A percentile compares a stretch with the other conserved stretches of the same genome.
Conservation (phyloP, 1,140 invertebrate genomes). For the Cydia pomonella region DNA sequence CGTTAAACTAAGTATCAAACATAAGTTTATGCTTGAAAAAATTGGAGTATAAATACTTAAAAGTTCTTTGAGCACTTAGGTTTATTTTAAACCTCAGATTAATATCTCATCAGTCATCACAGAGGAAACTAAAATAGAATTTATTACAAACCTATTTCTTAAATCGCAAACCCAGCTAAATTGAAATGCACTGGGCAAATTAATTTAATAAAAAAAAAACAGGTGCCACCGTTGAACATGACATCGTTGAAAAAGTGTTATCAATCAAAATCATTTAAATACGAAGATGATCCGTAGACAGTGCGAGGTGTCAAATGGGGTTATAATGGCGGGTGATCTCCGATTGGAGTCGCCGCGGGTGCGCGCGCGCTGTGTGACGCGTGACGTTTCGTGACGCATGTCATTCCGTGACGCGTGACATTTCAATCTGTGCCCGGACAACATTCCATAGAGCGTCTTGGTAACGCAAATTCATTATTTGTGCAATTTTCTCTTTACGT, state of each 20-base stretch:
- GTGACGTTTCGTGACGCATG: conserved; percentile 12
- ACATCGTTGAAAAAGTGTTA: conserved; percentile 1
- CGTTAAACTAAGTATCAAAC: too few relatives aligned
- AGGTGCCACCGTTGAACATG: not conserved
- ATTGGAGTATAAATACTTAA: too few relatives aligned
- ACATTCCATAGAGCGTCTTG: not conserved
- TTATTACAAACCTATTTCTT: too few relatives aligned
- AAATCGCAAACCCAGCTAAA: not conserved
- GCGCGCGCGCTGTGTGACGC: conserved; percentile 36
- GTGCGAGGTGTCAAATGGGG: conserved; percentile 47
- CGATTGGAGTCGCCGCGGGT: conserved; percentile 34
- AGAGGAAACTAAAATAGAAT: too few relatives aligned
- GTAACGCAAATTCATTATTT: conserved; percentile 11
- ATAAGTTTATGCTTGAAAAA: too few relatives aligned
- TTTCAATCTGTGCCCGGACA: conserved; percentile 24
- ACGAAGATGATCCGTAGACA: conserved; percentile 49
- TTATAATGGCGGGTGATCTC: conserved; percentile 52
- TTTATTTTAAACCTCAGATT: too few relatives aligned
- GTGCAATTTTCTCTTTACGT: not conserved
- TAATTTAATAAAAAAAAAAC: not conserved
- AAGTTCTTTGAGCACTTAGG: too few relatives aligned
- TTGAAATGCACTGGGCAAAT: not conserved
- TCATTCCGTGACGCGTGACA: conserved; percentile 21
- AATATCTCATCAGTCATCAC: too few relatives aligned
- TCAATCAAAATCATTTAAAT: conserved; percentile 55